phyloP scores from a whole-genome alignment of 2,113 vertebrate species.

The Chiloscyllium plagiosum region DNA sequence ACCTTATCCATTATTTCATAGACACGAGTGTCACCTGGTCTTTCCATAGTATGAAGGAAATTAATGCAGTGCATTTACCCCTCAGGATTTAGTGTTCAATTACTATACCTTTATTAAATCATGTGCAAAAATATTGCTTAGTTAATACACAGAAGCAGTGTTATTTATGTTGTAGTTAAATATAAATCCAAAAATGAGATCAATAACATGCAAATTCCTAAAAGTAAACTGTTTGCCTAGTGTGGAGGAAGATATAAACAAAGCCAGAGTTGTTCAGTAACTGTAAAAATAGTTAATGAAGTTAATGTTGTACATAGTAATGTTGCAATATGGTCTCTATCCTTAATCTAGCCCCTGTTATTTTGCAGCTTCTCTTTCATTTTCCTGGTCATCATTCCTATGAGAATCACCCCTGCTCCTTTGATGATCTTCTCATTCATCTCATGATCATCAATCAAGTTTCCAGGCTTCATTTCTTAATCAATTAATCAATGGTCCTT shows the following conservation, averaged over 20 bases:
- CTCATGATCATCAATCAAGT: not conserved
- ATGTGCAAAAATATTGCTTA: not conserved
- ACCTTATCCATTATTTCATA: not conserved
- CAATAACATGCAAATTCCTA: not conserved
- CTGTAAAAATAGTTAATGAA: not conserved
- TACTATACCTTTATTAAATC: not conserved
- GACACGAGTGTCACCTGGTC: not conserved
- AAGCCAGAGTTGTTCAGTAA: not conserved
- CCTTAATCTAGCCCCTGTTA: not conserved
- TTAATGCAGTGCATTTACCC: not conserved
- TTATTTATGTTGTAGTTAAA: not conserved
- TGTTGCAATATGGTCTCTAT: not conserved
- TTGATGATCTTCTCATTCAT: not conserved
- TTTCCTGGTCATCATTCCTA: not conserved
- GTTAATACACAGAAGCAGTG: not conserved
- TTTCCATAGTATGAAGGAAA: not conserved
- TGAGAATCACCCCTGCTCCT: not conserved
- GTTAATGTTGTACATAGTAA: not conserved
- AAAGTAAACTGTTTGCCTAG: not conserved
- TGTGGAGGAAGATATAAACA: not conserved
- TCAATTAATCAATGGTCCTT: not conserved
- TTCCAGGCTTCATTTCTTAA: not conserved
- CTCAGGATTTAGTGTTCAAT: not conserved
- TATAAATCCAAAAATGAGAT: not conserved
- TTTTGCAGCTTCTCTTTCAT: not conserved